Conservation (phyloP, 2,888 invertebrate genomes). For the Camponotus fellah region DNA sequence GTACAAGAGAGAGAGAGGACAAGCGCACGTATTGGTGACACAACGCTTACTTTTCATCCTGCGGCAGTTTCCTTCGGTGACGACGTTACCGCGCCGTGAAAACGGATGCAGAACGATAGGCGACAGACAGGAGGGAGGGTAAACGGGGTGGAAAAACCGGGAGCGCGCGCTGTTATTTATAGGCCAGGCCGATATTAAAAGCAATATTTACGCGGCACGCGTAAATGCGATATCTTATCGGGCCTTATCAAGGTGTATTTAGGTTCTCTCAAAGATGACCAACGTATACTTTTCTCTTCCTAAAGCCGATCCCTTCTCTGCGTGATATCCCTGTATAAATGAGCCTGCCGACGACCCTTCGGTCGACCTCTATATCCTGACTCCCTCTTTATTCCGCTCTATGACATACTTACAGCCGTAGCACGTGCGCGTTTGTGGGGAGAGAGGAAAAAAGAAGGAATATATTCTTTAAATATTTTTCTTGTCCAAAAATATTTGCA, state of each 20-base stretch:
- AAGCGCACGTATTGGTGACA: constrained; percentile 28
- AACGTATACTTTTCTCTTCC: not conserved
- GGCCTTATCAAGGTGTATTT: constrained; percentile 60
- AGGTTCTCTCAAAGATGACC: constrained; percentile 26
- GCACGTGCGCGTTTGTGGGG: not conserved
- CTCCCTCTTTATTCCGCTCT: not conserved
- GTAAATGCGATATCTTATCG: constrained; percentile 68
- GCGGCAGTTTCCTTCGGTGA: constrained; percentile 46
- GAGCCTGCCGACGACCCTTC: constrained; percentile 9
- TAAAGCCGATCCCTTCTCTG: constrained; percentile 1
- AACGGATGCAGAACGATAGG: constrained; percentile 48
- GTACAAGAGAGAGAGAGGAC: not conserved
- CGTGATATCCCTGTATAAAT: constrained; percentile 21
- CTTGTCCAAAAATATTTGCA: constrained; percentile 6
- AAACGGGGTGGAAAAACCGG: constrained; percentile 59
- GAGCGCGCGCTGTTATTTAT: constrained; percentile 73
- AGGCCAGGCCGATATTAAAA: constrained; percentile 50
- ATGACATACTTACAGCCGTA: not conserved
- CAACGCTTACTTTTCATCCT: constrained; percentile 63
- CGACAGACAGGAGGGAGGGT: not conserved
- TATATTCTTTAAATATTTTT: constrained; percentile 5
- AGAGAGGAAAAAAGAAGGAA: not conserved
- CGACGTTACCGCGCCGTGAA: constrained; percentile 41
- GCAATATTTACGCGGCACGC: not conserved
- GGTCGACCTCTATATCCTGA: not conserved